Percentiles rank a stretch among this genome's conserved stretches.
These are phyloP conservation scores for Odontocolon sp. DNA, from an alignment of 2,888 invertebrate genomes.

Conservation along the genomic window DNA sequence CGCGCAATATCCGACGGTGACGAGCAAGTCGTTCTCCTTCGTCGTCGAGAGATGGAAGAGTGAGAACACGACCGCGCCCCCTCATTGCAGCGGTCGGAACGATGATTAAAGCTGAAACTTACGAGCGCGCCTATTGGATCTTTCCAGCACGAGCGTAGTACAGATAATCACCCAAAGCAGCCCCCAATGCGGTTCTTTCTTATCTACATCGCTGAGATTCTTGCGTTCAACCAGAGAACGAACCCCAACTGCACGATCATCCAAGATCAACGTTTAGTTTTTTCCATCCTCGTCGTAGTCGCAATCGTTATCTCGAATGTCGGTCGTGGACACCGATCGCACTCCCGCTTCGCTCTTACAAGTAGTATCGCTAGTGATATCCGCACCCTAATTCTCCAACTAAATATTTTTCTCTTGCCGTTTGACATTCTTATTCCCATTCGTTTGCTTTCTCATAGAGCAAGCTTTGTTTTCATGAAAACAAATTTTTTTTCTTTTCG, in stretches of 20 bases:
- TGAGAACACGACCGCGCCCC: conserved; percentile 34
- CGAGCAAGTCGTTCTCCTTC: conserved; percentile 32
- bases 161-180: conserved; percentile 53
- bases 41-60: conserved; percentile 20
- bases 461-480: background rate
- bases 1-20: conserved; percentile 52
- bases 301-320: conserved; percentile 1
- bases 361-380: too few relatives aligned
- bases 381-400: too few relatives aligned
- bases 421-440: too few relatives aligned
- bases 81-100: conserved; percentile 41
- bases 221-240: conserved; percentile 17
- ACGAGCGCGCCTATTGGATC: conserved; percentile 44
- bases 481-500: background rate
- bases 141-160: conserved; percentile 29
- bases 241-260: conserved; percentile 21
- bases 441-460: too few relatives aligned
- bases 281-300: background rate
- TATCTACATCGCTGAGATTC: conserved; percentile 34
- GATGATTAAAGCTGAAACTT: conserved; percentile 60
- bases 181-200: conserved; percentile 34
- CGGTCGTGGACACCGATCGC: background rate
- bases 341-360: background rate
- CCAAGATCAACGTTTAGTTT: conserved; percentile 31
- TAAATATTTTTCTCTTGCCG: background rate